These are phyloP conservation scores for Corythucha ciliata DNA, from an alignment of 2,888 invertebrate species.

Conservation along the genomic window DNA sequence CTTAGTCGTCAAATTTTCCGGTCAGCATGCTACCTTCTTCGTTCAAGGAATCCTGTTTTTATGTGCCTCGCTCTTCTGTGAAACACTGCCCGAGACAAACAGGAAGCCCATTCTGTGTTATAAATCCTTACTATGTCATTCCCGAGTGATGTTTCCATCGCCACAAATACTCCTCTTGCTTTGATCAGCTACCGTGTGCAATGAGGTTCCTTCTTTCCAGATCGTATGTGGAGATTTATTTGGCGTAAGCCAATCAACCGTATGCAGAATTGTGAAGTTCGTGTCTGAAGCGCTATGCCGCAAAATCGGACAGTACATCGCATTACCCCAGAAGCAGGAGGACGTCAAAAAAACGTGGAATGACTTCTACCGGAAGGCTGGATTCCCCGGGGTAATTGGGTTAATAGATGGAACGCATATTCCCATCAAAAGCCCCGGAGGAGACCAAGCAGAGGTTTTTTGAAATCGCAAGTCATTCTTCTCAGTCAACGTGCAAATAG, in stretches of 20 bases:
- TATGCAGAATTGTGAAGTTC: neutral
- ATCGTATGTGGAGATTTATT: slow-evolving; percentile 7
- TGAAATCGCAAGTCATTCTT: neutral
- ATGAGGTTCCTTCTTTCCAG: too few relatives aligned
- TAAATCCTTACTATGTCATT: too few relatives aligned
- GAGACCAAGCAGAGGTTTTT: slow-evolving; percentile 4
- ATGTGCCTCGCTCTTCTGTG: too few relatives aligned
- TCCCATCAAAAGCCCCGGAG: neutral
- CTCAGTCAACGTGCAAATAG: slow-evolving; percentile 1
- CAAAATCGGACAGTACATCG: neutral
- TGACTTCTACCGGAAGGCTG: neutral
- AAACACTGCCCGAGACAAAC: too few relatives aligned
- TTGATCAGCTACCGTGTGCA: too few relatives aligned
- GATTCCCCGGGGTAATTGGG: slow-evolving; percentile 9
- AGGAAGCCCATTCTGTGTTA: too few relatives aligned
- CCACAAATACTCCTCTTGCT: too few relatives aligned
- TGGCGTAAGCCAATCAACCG: neutral
- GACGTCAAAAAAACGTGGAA: slow-evolving; percentile 2
- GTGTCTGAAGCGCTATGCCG: neutral
- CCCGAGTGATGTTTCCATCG: too few relatives aligned
- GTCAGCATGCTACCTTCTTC: too few relatives aligned
- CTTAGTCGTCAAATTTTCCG: too few relatives aligned
- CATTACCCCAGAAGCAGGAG: neutral
- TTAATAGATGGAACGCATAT: slow-evolving; percentile 4
- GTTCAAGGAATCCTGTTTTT: too few relatives aligned